A percentile compares a stretch with the other conserved stretches of the same genome.
These are phyloP conservation scores for Cichlasoma orientale DNA, from an alignment of 2,797 vertebrate genomes.

Conservation along the genomic window DNA sequence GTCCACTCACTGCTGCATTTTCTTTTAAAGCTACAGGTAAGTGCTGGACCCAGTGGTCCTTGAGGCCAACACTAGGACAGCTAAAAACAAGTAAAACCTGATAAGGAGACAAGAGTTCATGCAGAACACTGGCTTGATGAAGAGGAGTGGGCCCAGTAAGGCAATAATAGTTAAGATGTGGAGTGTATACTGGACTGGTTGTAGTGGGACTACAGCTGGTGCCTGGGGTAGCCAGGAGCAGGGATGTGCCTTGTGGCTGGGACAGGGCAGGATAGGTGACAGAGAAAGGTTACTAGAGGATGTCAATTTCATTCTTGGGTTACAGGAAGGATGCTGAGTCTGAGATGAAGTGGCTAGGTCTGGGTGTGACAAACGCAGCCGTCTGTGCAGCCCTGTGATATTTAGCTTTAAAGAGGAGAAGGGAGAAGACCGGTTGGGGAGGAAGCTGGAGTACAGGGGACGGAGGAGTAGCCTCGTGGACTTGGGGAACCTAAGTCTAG, in stretches of 20 bases:
- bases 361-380: constrained; percentile 1
- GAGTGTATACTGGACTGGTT: neutral
- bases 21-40: neutral
- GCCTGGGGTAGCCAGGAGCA: neutral
- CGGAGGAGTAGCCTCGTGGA: neutral
- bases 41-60: neutral
- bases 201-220: neutral
- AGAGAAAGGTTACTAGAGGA: neutral
- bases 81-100: neutral
- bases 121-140: neutral
- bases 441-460: neutral
- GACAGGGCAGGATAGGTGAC: neutral
- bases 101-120: neutral
- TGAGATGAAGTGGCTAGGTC: neutral
- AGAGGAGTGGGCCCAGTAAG: neutral
- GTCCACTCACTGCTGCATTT: neutral
- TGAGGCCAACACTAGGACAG: neutral
- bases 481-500: constrained; percentile 10
- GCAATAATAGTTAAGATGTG: neutral
- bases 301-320: neutral
- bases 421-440: neutral
- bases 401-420: neutral
- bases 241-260: neutral
- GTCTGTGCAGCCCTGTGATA: neutral
- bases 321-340: neutral